Conservation (phyloP, 2,797 vertebrate genomes). For the Chaunax sp. region DNA sequence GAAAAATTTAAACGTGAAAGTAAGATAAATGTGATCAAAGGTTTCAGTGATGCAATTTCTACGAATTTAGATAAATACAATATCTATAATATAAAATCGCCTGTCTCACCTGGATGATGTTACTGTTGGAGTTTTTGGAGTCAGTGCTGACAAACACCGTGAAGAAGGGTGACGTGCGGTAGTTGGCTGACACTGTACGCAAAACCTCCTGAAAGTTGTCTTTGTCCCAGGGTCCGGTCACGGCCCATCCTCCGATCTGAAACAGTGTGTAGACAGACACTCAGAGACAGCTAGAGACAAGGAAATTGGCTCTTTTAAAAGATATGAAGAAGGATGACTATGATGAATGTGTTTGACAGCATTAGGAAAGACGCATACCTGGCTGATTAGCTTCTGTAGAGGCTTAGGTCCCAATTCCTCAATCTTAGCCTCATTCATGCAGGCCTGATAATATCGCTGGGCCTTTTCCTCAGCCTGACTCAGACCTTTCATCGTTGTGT, state of each 20-base stretch:
- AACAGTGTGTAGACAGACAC: constrained; percentile 24
- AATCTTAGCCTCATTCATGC: constrained; percentile 95
- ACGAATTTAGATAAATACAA: no score
- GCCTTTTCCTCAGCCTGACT: constrained; percentile 92
- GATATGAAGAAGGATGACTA: not conserved
- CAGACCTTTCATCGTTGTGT: constrained; percentile 85
- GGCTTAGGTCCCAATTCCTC: constrained; percentile 91
- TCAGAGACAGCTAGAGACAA: not conserved
- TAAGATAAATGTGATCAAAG: not conserved
- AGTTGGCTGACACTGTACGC: constrained; percentile 87
- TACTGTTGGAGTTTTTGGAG: constrained; percentile 96
- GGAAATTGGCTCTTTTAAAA: not conserved
- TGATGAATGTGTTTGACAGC: not conserved
- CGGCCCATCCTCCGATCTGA: constrained; percentile 95
- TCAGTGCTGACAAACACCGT: constrained; percentile 93
- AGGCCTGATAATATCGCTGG: constrained; percentile 93
- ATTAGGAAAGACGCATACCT: constrained; percentile 78
- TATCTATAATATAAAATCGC: not conserved
- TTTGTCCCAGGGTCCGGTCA: constrained; percentile 87
- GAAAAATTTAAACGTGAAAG: not conserved
- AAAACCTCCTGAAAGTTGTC: constrained; percentile 92
- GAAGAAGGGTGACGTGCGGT: constrained; percentile 93
- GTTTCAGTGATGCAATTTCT: no score
- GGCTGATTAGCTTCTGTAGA: constrained; percentile 88
- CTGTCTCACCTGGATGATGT: constrained; percentile 91